phyloP scores from a whole-genome alignment of 2,113 vertebrate genomes.

The Dryoscopus gambensis region DNA sequence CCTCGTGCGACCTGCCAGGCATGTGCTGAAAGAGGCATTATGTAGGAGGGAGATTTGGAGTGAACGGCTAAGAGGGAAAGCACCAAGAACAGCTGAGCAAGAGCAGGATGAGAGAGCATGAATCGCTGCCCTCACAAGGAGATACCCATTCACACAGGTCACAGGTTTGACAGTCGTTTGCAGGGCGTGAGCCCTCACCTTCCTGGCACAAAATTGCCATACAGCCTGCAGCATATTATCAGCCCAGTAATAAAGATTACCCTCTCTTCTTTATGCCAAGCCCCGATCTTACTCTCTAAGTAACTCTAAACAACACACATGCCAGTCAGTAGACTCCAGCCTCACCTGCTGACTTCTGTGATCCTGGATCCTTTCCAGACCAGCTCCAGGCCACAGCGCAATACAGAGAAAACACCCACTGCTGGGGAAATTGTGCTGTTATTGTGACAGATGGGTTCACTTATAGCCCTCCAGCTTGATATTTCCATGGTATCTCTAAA shows the following conservation, averaged over 20 bases:
- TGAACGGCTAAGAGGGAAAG: background rate
- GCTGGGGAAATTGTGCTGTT: background rate
- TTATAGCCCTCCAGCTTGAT: background rate
- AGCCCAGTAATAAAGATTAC: background rate
- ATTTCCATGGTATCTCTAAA: background rate
- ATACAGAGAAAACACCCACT: background rate
- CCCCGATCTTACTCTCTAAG: background rate
- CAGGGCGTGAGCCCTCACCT: background rate
- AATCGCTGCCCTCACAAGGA: background rate
- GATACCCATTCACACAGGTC: background rate
- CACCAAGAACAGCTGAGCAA: background rate
- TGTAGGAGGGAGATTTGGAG: background rate
- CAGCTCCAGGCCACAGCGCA: background rate
- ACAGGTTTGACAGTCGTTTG: background rate
- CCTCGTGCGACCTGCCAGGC: background rate
- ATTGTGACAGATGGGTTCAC: background rate
- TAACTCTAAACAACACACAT: background rate
- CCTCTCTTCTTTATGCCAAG: background rate
- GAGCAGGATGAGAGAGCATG: background rate
- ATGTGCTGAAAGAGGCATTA: background rate
- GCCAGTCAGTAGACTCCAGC: background rate
- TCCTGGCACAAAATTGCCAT: background rate
- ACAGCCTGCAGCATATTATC: background rate
- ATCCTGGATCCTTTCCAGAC: background rate
- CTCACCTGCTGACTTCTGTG: background rate